Base-by-base conservation (phyloP, 1,140 invertebrate species). In the Achroia grisella region DNA sequence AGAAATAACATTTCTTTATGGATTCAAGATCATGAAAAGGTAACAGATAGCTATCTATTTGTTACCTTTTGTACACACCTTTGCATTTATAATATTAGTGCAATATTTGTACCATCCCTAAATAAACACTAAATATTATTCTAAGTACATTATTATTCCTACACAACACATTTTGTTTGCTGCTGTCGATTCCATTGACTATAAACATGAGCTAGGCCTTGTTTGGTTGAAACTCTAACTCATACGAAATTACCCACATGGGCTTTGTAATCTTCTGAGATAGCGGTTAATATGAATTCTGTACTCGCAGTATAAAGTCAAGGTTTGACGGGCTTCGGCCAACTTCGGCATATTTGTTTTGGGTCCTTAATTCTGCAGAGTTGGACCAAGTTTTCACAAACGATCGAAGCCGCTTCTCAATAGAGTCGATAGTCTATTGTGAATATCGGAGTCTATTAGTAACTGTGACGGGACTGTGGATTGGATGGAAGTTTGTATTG, bases 271-370 rank as follows among this genome's bases (percentile, higher is more conserved):
- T 63, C 60, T 63, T 48, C 49, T 37, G 17, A 52, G 56, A 62
- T 63, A 53, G 52, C 34, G 52, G 52, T 54, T 62, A 56, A 62
- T 62, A 55, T 55, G 55, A 62, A 62, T 58, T 55, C 55, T 42
- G 14, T 48, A 3, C 17, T 32, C 45, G 33, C 37, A 30, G 23
- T 48, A 39, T 48, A 52, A 62, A 62, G 58, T 50, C 54, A 62
- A 34, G 35, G 42, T 46, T 50, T 61, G 48, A 31, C 9, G 30
- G 8, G 30, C 34, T 39, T 48, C 44, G 43, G 12, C 42, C 12
- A 44, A 51, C 44, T 43, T 51, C 42, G 43, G 39, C 15, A 12
- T 51, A 52, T 56, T 55, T 60, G 49, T 57, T 57, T 39, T 41
- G 33, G 9, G 28, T 44, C 43, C 52, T 50, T 29, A 32, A 10